Conservation (phyloP, 2,888 invertebrate species). For the Nomada hirtipes region DNA sequence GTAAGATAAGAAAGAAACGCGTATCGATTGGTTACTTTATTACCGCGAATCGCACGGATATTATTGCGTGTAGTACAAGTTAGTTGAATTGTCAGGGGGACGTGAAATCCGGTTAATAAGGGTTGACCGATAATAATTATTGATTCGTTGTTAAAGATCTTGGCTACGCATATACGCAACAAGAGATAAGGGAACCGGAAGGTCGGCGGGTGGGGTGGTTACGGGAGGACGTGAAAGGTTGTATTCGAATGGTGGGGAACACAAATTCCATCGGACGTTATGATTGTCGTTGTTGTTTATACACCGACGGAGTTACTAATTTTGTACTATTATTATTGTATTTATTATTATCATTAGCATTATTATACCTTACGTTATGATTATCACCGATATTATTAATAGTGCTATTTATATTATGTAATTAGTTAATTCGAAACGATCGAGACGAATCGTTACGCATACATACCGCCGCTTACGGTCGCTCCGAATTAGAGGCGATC, state of each 20-base stretch:
- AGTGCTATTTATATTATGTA: conserved; percentile 25
- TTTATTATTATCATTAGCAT: conserved; percentile 7
- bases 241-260: conserved; percentile 71
- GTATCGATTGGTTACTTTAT: conserved; percentile 77
- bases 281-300: conserved; percentile 47
- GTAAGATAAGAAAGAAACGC: conserved; percentile 10
- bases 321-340: conserved; percentile 23
- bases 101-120: conserved; percentile 40
- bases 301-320: conserved; percentile 42
- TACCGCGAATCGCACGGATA: conserved; percentile 65
- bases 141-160: conserved; percentile 73
- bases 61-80: conserved; percentile 70
- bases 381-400: conserved; percentile 19
- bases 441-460: conserved; percentile 5
- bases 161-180: conserved; percentile 58
- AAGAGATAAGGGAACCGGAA: background rate
- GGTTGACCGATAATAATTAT: conserved; percentile 49
- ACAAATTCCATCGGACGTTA: conserved; percentile 50
- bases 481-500: conserved; percentile 33
- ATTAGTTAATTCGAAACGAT: conserved; percentile 29
- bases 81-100: conserved; percentile 71
- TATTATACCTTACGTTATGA: conserved; percentile 20
- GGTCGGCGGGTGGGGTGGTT: background rate
- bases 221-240: conserved; percentile 65
- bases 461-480: conserved; percentile 27